Conservation (phyloP, 1,140 invertebrate species). For the Zaprionus africanus region DNA sequence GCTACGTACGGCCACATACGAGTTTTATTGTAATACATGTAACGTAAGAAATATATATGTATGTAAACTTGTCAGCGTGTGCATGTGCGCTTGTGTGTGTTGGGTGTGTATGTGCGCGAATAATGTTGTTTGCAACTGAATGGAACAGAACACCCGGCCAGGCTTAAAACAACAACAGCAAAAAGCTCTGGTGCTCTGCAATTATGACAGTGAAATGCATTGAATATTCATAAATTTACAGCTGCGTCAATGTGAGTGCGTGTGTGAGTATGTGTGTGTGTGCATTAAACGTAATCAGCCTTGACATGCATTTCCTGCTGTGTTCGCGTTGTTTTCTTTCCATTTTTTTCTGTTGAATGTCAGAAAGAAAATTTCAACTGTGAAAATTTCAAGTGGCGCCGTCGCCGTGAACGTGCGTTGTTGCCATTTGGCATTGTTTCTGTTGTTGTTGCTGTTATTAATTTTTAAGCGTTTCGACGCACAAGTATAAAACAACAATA, state of each 20-base stretch:
- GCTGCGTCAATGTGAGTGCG: neutral
- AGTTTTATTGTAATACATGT: constrained; percentile 11
- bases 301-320: constrained; percentile 67
- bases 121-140: constrained; percentile 26
- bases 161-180: constrained; percentile 38
- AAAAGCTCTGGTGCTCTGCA: constrained; percentile 55
- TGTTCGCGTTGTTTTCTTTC: constrained; percentile 1
- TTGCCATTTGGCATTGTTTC: constrained; percentile 7
- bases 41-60: constrained; percentile 15
- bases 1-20: constrained; percentile 12
- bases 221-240: constrained; percentile 73
- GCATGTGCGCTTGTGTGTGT: neutral
- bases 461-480: constrained; percentile 64
- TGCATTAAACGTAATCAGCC: constrained; percentile 60
- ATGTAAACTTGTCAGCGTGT: neutral
- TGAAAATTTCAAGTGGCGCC: constrained; percentile 31
- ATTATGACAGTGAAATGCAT: constrained; percentile 77
- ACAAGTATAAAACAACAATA: constrained; percentile 40
- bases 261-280: constrained; percentile 9
- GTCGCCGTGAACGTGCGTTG: neutral
- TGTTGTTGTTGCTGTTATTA: constrained; percentile 57
- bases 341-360: constrained; percentile 30
- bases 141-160: constrained; percentile 23
- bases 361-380: constrained; percentile 49
- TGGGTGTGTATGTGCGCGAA: constrained; percentile 21